Conservation (phyloP, 2,797 vertebrate species). For the Meriones psammophilus region DNA sequence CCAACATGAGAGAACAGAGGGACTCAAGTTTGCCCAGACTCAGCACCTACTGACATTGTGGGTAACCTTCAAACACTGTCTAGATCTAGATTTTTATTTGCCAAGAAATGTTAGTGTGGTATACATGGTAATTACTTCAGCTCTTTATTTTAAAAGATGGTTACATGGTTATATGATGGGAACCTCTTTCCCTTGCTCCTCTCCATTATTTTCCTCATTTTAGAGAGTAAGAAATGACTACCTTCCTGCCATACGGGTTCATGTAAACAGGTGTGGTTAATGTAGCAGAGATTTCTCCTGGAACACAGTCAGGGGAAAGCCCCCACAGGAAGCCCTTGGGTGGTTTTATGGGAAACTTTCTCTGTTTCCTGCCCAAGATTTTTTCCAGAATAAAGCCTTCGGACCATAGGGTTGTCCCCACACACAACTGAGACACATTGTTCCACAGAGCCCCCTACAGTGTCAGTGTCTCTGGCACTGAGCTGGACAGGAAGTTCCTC, state of each 20-base stretch:
- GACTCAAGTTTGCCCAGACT: background rate
- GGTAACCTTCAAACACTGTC: background rate
- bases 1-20: background rate
- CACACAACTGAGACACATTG: background rate
- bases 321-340: background rate
- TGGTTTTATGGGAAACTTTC: background rate
- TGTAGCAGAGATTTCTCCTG: background rate
- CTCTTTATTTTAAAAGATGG: background rate
- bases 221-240: background rate
- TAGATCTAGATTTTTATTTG: background rate
- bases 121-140: background rate
- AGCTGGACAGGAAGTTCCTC: background rate
- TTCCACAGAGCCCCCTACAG: background rate
- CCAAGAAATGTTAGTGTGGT: background rate
- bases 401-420: background rate
- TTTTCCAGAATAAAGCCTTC: background rate
- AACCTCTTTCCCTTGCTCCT: background rate
- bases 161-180: background rate
- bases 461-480: no score
- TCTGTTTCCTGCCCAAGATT: background rate
- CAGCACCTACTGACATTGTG: background rate
- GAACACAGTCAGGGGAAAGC: background rate
- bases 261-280: background rate
- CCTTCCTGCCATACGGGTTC: background rate
- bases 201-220: background rate